Base-by-base conservation (phyloP, 2,888 invertebrate species). In the Sesamia inferens region DNA sequence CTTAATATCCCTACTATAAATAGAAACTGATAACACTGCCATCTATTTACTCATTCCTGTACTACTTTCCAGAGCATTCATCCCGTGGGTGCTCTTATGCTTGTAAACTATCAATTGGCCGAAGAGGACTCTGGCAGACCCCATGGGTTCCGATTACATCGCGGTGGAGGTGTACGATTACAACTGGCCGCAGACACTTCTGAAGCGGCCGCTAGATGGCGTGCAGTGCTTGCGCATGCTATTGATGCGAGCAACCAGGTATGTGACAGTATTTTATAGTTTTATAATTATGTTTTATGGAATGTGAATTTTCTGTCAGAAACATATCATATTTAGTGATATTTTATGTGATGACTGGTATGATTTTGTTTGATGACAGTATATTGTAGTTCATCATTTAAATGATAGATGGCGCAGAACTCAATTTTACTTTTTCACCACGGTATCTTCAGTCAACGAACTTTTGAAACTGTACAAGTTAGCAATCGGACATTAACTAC, bases 1-100 rank as follows among this genome's bases (percentile, higher is more conserved):
- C 11, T 42, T 19, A 7, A 13, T 11, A 7, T 31, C 24, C 42
- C 7, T 47, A 0, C 0, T 16, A 5, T 24, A n/a, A 42, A n/a
- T 11, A 55, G 22, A 70, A 44, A 55, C 22, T 48, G 14, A n/a
- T 8, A 67, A 58, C 54, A 79, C 7, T 42, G 87, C 84, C 88
- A 86, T 85, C 85, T 89, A 74, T 81, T 87, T 8, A 65, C 8
- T 14, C 10, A 8, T 14, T 16, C 24, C 10, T 7, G 63, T 65
- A 78, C 58, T 73, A 13, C 7, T n/a, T 91, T 90, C 16, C 90
- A 98, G 98, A 98, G 98, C 90, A 97, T 97, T 77, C 98, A 98
- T 92, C 99, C 99, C 73, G 98, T 99, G 61, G 99, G 99, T 79
- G 99, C 99, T 22, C 97, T 99, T 83, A 98, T 98, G 97, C 96